phyloP scores from a whole-genome alignment of 1,140 invertebrate species.

The Caenorhabditis tropicalis region DNA sequence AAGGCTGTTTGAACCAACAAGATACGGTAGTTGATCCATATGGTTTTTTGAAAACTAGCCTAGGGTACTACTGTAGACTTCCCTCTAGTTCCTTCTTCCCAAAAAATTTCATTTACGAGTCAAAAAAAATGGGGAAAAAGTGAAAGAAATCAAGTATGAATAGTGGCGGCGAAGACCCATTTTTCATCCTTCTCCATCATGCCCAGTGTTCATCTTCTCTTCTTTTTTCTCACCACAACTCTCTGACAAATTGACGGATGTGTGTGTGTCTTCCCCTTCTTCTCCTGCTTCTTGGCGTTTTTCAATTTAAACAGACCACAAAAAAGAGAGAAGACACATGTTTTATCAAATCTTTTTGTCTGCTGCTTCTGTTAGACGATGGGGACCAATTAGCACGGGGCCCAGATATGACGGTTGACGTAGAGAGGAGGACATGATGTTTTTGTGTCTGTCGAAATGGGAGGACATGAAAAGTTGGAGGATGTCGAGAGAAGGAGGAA shows the following conservation, averaged over 20 bases:
- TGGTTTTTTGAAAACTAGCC: too few species aligned
- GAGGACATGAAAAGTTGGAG: neutral
- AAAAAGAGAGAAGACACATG: neutral
- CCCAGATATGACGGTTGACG: too few species aligned
- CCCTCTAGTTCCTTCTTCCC: too few species aligned
- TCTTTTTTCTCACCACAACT: neutral
- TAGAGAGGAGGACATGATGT: neutral
- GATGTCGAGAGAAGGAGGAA: neutral
- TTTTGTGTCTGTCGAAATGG: neutral
- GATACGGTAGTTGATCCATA: too few species aligned
- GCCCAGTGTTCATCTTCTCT: neutral
- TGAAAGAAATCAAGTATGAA: neutral
- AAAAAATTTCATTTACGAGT: too few species aligned
- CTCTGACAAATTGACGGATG: conserved; percentile 40
- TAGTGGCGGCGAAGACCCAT: neutral
- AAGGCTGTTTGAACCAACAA: too few species aligned
- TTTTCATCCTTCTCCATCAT: neutral
- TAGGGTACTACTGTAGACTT: too few species aligned
- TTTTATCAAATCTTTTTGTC: conserved; percentile 21
- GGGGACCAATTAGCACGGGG: neutral
- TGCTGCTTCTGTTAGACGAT: too few species aligned
- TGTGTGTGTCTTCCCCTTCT: neutral
- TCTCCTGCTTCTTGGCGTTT: neutral
- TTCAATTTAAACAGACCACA: neutral
- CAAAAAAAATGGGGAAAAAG: too few species aligned